Percentiles rank a stretch among this genome's conserved stretches.
phyloP scores from a whole-genome alignment of 1,140 invertebrate genomes.

The Hirudo medicinalis region DNA sequence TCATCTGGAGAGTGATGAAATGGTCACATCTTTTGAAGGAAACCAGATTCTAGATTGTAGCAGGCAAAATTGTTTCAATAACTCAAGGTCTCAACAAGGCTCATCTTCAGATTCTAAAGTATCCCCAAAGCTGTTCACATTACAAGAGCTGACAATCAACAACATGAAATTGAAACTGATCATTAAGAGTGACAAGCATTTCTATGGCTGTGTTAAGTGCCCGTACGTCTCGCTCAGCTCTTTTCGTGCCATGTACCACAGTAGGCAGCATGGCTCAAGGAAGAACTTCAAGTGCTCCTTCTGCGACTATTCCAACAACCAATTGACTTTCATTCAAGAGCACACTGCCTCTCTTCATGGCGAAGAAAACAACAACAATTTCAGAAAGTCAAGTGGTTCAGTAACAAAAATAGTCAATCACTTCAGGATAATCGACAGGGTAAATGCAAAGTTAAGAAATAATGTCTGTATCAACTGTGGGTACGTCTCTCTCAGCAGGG shows the following conservation, averaged over 20 bases:
- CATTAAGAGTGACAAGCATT: conserved; percentile 26
- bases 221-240: conserved; percentile 32
- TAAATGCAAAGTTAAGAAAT: neutral
- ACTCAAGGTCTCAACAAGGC: conserved; percentile 25
- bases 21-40: conserved; percentile 17
- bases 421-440: too few species aligned
- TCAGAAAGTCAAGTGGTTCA: neutral
- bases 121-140: conserved; percentile 20
- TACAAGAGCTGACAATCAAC: conserved; percentile 6
- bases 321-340: conserved; percentile 27
- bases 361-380: conserved; percentile 15
- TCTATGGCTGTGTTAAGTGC: conserved; percentile 34
- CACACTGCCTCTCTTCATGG: conserved; percentile 31
- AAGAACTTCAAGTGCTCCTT: conserved; percentile 31
- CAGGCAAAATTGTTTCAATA: conserved; percentile 20
- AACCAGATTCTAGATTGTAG: conserved; percentile 16
- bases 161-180: conserved; percentile 16
- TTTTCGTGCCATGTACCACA: conserved; percentile 32
- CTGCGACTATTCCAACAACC: conserved; percentile 33
- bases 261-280: conserved; percentile 29
- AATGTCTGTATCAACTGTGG: neutral
- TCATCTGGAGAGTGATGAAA: conserved; percentile 23
- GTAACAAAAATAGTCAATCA: too few species aligned
- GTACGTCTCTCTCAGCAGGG: neutral
- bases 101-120: conserved; percentile 25